These are phyloP conservation scores for Dicyrtoma fusca DNA, from an alignment of 2,888 invertebrate genomes.

Conservation along the genomic window DNA sequence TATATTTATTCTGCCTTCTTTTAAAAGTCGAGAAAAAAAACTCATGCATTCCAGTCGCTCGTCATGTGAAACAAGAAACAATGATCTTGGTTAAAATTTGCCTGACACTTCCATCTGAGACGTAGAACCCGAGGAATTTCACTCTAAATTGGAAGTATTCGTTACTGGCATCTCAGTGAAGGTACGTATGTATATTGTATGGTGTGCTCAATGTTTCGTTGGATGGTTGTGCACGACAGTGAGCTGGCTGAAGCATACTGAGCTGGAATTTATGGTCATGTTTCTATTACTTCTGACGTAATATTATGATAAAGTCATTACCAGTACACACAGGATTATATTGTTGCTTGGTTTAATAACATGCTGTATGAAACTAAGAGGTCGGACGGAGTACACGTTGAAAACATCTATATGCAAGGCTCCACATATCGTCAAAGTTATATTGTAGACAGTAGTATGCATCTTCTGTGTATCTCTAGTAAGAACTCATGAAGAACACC, in stretches of 20 bases:
- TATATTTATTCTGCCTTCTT: not conserved
- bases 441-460: no score
- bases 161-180: not conserved
- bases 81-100: slow-evolving; percentile 14
- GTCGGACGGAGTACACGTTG: no score
- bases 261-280: slow-evolving; percentile 5
- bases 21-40: not conserved
- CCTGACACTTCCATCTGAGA: not conserved
- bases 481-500: not conserved
- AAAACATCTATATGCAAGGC: no score
- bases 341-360: no score
- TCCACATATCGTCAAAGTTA: no score
- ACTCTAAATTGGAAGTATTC: slow-evolving; percentile 13
- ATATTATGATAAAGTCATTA: no score
- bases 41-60: slow-evolving; percentile 18
- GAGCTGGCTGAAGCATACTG: not conserved
- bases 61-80: slow-evolving; percentile 23
- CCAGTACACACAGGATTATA: no score
- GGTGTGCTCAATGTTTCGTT: not conserved
- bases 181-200: not conserved
- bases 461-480: not conserved
- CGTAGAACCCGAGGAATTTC: not conserved
- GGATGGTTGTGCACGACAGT: not conserved
- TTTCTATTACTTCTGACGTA: not conserved
- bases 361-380: no score